Percentiles rank a stretch among this genome's conserved stretches.
These are phyloP conservation scores for Cynodonichthys magdalenae DNA, from an alignment of 2,797 vertebrate species.

Conservation along the genomic window DNA sequence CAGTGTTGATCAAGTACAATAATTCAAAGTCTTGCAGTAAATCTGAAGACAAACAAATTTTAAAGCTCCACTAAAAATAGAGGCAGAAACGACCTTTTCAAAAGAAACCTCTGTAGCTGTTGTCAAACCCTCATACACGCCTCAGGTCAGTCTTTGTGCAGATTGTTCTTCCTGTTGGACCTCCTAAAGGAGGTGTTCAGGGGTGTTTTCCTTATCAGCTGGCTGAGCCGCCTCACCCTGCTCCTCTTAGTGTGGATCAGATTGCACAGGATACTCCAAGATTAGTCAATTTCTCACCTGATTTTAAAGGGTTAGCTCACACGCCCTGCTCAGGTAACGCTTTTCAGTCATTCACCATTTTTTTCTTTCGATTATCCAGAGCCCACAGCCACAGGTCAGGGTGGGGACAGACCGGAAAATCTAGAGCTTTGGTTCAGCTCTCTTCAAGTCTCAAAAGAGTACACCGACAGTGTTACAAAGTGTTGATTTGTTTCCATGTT, in stretches of 20 bases:
- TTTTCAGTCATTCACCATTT: background rate
- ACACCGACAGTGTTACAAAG: background rate
- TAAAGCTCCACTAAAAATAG: background rate
- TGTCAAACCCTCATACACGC: background rate
- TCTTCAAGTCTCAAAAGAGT: background rate
- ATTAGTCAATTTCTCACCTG: background rate
- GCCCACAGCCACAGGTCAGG: background rate
- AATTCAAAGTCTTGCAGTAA: background rate
- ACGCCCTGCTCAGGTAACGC: background rate
- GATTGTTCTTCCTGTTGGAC: background rate
- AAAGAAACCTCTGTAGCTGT: background rate
- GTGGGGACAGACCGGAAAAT: background rate
- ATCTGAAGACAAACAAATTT: background rate
- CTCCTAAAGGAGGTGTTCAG: background rate
- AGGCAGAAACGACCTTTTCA: background rate
- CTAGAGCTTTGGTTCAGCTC: background rate
- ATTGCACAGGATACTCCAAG: background rate
- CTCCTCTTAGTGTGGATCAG: background rate
- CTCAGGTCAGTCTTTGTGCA: background rate
- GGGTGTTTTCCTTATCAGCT: background rate
- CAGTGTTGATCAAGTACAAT: constrained; percentile 4
- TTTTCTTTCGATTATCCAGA: background rate
- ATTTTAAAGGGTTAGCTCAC: background rate
- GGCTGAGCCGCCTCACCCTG: too few relatives aligned
- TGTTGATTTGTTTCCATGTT: background rate